These are phyloP conservation scores for Desmophyllum pertusum DNA, from an alignment of 92 coral and sea anemone genomes.

Conservation along the genomic window DNA sequence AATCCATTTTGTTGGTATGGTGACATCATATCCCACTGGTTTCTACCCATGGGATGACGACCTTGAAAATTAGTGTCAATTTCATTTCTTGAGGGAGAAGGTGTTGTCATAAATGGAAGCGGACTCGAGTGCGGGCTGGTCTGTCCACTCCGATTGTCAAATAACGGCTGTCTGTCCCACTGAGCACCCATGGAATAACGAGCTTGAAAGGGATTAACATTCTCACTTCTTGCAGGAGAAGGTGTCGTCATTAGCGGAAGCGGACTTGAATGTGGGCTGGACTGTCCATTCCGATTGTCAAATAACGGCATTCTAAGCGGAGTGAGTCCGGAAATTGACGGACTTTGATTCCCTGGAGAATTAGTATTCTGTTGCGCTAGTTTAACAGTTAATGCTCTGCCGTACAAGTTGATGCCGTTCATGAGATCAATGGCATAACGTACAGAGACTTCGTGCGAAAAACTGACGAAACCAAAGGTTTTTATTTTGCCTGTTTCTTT, in stretches of 20 bases:
- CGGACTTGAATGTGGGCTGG: not conserved
- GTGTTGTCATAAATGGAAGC: not conserved
- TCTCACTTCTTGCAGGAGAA: too few species aligned
- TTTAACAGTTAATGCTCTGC: conserved; percentile 68
- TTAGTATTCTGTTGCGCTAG: conserved; percentile 32
- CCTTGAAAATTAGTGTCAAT: not conserved
- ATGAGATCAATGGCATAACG: conserved; percentile 78
- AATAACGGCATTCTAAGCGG: conserved; percentile 1
- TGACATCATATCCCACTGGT: conserved; percentile 18
- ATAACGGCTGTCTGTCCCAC: not conserved
- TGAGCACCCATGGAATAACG: too few species aligned
- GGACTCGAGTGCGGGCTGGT: not conserved
- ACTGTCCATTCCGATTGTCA: conserved; percentile 18
- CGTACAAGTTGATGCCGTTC: conserved; percentile 85
- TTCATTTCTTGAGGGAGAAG: conserved; percentile 9
- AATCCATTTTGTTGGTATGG: conserved; percentile 48
- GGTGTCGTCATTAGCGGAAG: too few species aligned
- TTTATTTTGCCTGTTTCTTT: conserved; percentile 82
- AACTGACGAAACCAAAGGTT: conserved; percentile 84
- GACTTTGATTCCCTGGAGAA: conserved; percentile 46
- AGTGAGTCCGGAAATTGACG: not conserved
- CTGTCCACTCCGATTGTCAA: conserved; percentile 15
- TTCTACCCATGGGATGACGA: not conserved
- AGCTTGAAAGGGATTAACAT: too few species aligned
- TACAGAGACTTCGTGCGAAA: conserved; percentile 77